Base-by-base conservation (phyloP, 2,113 vertebrate genomes). In the Pardalotus punctatus region DNA sequence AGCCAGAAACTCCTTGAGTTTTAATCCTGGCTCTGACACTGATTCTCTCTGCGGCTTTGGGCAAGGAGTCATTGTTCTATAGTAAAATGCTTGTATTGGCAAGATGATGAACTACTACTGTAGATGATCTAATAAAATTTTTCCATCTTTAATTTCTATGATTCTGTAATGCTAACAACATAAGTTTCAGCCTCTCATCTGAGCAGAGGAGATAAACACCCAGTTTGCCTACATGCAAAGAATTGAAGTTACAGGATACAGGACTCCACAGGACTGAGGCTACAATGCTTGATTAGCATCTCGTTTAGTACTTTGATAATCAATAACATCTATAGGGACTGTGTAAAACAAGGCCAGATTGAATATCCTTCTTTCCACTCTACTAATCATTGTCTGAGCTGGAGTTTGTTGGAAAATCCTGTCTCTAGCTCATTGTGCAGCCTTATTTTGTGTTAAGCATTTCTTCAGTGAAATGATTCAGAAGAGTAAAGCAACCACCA, bases 61-160 rank as follows among this genome's bases (percentile, higher is more conserved):
- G 82, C 94, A 97, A 91, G 71, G 51, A 96, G 58, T 86, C 80
- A 69, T 95, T 97, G 95, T 97, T 97, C 96, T 90, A 96, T 96
- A 96, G 95, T 96, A 96, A 97, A 97, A 95, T 95, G 96, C 96
- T 97, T 97, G 93, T 94, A 88, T 95, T 97, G 97, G 97, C 96
- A 97, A 90, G 80, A 88, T 61, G 94, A 92, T 58, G 74, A 94
- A 93, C 93, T 96, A 96, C 94, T 96, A 96, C 92, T 94, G 95
- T 96, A 95, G 94, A 96, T 96, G 95, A 97, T 94, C 96, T 97
- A 95, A 96, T 91, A 95, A 91, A 95, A 78, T 87, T 95, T 97
- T 97, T 97, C 96, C 97, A 97, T 95, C 92, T 95, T 95, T 96
- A 86, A 86, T 93, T 95, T 95, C 89, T 95, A 10, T 27, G 85